Base-by-base conservation (phyloP, 2,797 vertebrate species). In the Mallotus villosus region DNA sequence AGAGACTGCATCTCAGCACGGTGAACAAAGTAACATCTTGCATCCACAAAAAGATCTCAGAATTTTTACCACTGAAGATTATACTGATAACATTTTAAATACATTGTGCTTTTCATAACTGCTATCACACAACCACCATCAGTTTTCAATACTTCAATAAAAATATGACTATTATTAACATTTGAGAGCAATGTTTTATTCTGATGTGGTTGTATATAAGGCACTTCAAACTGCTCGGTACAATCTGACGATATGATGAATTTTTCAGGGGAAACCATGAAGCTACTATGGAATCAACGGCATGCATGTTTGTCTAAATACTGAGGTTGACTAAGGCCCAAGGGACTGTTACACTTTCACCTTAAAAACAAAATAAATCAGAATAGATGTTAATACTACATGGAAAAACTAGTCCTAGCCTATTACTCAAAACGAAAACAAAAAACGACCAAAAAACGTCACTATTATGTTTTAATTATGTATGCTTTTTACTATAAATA, bases 181-280 rank as follows among this genome's bases (percentile, higher is more conserved):
- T 75, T 84, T 78, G 82, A 80, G 88, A 90, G 89, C 86, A 89
- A 89, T 88, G 87, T 85, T 49, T 29, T 71, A 57, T 16, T 57
- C 73, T 79, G 83, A 62, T 73, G 78, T 87, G 79, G 79, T 74
- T 84, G 81, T 60, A 16, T 29, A 49, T 87, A 92, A 92, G 91
- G 91, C 91, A 91, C 91, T 89, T 86, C n/a, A 84, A 88, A 88
- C 85, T 88, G 85, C 87, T 90, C 84, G 0, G 81, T 91, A 91
- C 90, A 92, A 90, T 91, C 86, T 46, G 85, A 73, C 87, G 88
- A 91, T 90, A 87, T 84, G 74, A 29, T 66, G 29, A 64, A 9
- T 1, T 7, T 72, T 62, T 63, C 14, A 14, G 19, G 69, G 74
- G 64, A 71, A 72, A 63, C 37, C 71, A 65, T 60, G 62, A 32